These are phyloP conservation scores for Craniophora ligustri DNA, from an alignment of 2,888 invertebrate species.

Conservation along the genomic window DNA sequence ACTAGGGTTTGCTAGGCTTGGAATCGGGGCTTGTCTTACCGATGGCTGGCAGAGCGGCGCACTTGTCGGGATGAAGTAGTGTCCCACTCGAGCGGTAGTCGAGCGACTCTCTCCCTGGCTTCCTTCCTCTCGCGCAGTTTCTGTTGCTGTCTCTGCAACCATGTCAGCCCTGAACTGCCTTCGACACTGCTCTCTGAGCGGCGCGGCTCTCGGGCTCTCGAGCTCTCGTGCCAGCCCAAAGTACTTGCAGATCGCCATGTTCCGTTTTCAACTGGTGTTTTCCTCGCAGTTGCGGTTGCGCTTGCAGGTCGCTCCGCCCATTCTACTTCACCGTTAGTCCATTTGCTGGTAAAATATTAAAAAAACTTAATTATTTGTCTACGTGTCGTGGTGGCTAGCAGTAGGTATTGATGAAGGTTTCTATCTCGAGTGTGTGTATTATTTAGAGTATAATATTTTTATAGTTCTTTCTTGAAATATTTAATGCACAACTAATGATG, in stretches of 20 bases:
- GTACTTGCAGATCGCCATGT: slow-evolving; percentile 81
- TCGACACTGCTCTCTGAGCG: slow-evolving; percentile 79
- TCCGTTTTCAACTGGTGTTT: slow-evolving; percentile 76
- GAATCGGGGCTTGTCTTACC: slow-evolving; percentile 66
- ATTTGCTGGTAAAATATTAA: slow-evolving; percentile 66
- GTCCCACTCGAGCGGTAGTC: slow-evolving; percentile 91
- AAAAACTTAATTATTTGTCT: no score
- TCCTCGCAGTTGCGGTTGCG: slow-evolving; percentile 64
- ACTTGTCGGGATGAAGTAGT: slow-evolving; percentile 81
- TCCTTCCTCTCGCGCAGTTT: slow-evolving; percentile 93
- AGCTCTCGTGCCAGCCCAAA: slow-evolving; percentile 79
- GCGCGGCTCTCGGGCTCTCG: slow-evolving; percentile 74
- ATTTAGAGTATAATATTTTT: no score
- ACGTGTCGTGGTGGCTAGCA: no score
- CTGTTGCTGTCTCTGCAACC: slow-evolving; percentile 95
- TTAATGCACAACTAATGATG: no score
- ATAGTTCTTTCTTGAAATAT: no score
- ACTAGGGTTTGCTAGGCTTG: no score
- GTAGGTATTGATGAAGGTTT: no score
- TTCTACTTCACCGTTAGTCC: slow-evolving; percentile 82
- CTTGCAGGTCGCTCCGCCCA: slow-evolving; percentile 78
- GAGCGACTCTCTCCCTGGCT: slow-evolving; percentile 92
- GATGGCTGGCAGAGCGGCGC: slow-evolving; percentile 85
- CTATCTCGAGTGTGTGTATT: no score
- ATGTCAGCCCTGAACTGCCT: slow-evolving; percentile 89